These are phyloP conservation scores for Oscheius sp. DNA, from an alignment of 2,888 invertebrate genomes.

Conservation along the genomic window DNA sequence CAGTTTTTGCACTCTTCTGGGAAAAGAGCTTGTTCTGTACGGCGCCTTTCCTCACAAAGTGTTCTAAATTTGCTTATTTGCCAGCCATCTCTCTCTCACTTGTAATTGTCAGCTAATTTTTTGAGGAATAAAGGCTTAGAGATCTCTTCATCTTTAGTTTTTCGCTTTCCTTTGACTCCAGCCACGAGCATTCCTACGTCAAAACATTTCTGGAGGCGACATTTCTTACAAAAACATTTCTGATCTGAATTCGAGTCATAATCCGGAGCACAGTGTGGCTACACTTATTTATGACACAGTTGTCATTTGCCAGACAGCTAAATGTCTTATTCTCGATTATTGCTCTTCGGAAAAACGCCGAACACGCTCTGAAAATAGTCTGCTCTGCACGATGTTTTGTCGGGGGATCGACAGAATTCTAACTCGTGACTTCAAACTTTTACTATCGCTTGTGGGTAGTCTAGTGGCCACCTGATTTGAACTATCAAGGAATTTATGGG, in stretches of 20 bases:
- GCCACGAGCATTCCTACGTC: background rate
- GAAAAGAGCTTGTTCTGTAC: background rate
- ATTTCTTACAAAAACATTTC: slow-evolving; percentile 7
- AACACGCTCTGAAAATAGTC: slow-evolving; percentile 7
- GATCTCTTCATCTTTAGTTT: too few species aligned
- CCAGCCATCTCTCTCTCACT: background rate
- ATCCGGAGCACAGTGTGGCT: background rate
- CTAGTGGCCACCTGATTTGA: too few species aligned
- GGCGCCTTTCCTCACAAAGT: background rate
- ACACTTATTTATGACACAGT: slow-evolving; percentile 7
- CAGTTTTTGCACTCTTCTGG: background rate
- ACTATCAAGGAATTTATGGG: too few species aligned
- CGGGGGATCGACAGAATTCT: too few species aligned
- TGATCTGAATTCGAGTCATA: background rate
- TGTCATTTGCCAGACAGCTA: background rate
- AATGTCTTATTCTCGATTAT: background rate
- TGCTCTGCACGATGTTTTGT: too few species aligned
- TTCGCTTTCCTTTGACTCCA: background rate
- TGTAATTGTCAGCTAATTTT: background rate
- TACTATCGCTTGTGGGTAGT: too few species aligned
- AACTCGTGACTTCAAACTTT: too few species aligned
- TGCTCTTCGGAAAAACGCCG: background rate
- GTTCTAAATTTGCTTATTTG: background rate
- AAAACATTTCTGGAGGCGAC: slow-evolving; percentile 7
- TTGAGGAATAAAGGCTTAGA: background rate